Base-by-base conservation (phyloP, 2,113 vertebrate species). In the Helogale parvula region DNA sequence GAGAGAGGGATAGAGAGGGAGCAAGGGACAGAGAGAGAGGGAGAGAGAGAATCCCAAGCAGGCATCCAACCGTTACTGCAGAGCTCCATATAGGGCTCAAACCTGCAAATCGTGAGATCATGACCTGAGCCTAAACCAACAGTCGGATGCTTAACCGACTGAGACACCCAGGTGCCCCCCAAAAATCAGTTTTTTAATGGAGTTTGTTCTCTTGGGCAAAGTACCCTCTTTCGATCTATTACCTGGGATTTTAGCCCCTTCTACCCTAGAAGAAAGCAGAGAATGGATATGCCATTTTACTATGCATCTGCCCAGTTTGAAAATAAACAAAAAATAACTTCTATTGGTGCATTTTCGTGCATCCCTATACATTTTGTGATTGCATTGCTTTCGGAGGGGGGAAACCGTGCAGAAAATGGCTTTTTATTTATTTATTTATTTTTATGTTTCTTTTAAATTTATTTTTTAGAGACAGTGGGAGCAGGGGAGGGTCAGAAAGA, bases 281-380 rank as follows among this genome's bases (percentile, higher is more conserved):
- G 74, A 90, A 80, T 72, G 9, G 71, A 76, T 65, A 45, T 80
- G 23, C 15, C 29, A 86, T 68, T 89, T 89, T 86, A 69, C 79
- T 71, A 68, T 60, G 68, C 21, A 38, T 14, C 25, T 85, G 0
- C 12, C 27, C 45, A 82, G n/a, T 92, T 93, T 91, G 38, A 57
- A 38, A 85, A 91, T 92, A 93, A 95, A 94, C n/a, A 27, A 83
- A 94, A 23, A 63, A 57, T 0, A 81, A 47, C 33, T 77, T 93
- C 60, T 69, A 29, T 38, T 31, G 87, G 3, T 74, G 12, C 6
- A 74, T 83, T 95, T 93, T 83, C 38, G 52, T 50, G 45, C 9
- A 88, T 50, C 13, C 14, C 31, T 77, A 54, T n/a, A 47, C 17
- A 68, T 66, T 29, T 71, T 83, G 68, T 57, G n/a, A 83, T 74